These are phyloP conservation scores for Hiodon tergisus DNA, from an alignment of 2,113 vertebrate species.

Conservation along the genomic window DNA sequence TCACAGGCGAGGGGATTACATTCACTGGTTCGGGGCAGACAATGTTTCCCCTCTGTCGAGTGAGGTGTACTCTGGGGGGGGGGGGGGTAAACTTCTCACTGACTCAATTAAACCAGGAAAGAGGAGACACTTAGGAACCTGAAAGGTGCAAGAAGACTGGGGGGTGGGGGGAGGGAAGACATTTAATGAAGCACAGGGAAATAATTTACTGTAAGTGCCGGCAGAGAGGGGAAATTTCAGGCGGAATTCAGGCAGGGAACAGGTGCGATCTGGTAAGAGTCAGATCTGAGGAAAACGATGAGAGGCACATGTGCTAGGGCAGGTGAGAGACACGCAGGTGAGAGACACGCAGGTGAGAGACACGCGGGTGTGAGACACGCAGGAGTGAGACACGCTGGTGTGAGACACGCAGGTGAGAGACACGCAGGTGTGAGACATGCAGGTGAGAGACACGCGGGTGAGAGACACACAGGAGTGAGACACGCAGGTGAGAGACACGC, in stretches of 20 bases:
- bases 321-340: not conserved
- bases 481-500: no score
- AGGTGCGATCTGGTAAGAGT: not conserved
- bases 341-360: not conserved
- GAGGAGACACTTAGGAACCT: conserved; percentile 12
- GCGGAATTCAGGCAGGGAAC: not conserved
- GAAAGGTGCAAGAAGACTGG: conserved; percentile 19
- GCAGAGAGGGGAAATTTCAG: not conserved
- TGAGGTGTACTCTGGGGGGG: conserved; percentile 59
- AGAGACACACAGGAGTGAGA: conserved; percentile 10
- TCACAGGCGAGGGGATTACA: conserved; percentile 69
- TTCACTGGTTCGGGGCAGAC: conserved; percentile 62
- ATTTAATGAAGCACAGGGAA: not conserved
- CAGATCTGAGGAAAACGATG: not conserved
- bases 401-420: conserved; percentile 18
- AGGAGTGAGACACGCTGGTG: not conserved
- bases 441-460: conserved; percentile 35
- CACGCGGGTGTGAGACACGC: not conserved
- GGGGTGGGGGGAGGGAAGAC: not conserved
- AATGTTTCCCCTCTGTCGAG: conserved; percentile 63
- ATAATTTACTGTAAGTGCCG: not conserved
- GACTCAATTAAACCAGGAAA: conserved; percentile 69
- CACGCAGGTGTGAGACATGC: conserved; percentile 33
- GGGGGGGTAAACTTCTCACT: conserved; percentile 68
- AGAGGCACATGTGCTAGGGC: not conserved